phyloP scores from a whole-genome alignment of 2,113 vertebrate genomes.

The Pongo abelii region DNA sequence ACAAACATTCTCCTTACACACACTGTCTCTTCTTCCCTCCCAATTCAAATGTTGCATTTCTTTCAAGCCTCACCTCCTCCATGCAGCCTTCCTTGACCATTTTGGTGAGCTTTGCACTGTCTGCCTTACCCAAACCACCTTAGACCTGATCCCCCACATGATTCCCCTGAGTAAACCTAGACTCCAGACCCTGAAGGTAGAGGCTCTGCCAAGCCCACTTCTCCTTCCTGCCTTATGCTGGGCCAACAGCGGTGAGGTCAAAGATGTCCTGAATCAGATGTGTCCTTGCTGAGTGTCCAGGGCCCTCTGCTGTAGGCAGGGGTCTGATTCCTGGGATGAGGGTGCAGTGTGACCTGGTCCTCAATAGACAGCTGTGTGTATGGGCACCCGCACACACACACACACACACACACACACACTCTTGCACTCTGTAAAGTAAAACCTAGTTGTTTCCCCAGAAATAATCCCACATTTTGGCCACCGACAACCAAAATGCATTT shows the following conservation, averaged over 20 bases:
- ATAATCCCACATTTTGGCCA: neutral
- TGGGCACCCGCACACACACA: neutral
- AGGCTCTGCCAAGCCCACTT: no score
- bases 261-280: neutral
- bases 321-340: neutral
- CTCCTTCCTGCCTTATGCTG: neutral
- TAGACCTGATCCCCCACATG: accelerated
- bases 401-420: neutral
- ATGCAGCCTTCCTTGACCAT: neutral
- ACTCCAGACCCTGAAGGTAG: neutral
- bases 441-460: neutral
- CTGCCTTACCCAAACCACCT: neutral
- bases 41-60: neutral
- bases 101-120: neutral
- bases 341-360: neutral
- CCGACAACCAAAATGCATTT: neutral
- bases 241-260: neutral
- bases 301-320: neutral
- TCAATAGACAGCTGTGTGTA: neutral
- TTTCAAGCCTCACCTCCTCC: neutral
- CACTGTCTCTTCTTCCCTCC: neutral
- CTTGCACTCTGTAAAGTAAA: neutral
- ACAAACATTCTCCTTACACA: accelerated
- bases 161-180: neutral
- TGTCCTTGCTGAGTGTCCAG: neutral